A percentile compares a stretch with the other conserved stretches of the same genome.
phyloP scores from a whole-genome alignment of 2,888 invertebrate species.

The Scelioninae gen. 1 region DNA sequence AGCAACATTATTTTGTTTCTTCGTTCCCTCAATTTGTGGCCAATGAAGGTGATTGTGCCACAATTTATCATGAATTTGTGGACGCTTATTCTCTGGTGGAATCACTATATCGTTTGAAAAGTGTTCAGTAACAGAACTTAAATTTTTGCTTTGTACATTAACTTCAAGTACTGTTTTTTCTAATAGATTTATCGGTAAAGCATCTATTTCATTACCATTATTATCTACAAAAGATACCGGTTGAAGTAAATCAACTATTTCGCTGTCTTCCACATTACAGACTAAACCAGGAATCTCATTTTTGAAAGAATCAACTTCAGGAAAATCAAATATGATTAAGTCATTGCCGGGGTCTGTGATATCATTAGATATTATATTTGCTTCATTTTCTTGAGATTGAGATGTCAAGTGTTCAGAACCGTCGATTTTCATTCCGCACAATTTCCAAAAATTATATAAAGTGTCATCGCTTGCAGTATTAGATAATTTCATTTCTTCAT shows the following conservation, averaged over 20 bases:
- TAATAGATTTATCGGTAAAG: no score
- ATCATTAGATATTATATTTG: constrained; percentile 11
- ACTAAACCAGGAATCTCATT: no score
- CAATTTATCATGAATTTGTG: constrained; percentile 6
- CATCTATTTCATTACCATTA: no score
- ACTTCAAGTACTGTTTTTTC: no score
- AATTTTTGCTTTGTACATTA: no score
- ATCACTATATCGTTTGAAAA: not conserved
- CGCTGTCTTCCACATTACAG: no score
- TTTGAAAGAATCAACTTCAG: no score
- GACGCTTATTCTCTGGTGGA: not conserved
- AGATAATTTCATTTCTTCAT: constrained; percentile 1
- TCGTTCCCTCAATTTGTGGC: constrained; percentile 28
- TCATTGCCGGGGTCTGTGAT: not conserved
- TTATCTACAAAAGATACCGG: no score
- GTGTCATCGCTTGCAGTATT: constrained; percentile 15
- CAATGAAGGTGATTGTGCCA: constrained; percentile 24
- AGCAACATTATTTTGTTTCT: not conserved
- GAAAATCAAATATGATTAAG: no score
- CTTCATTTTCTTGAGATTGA: not conserved
- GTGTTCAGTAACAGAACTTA: no score
- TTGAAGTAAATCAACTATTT: no score
- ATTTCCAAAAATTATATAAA: constrained; percentile 34
- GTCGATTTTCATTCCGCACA: constrained; percentile 22
- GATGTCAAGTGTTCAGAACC: not conserved